These are phyloP conservation scores for Danaus melanippus DNA, from an alignment of 1,140 invertebrate genomes.

Conservation along the genomic window DNA sequence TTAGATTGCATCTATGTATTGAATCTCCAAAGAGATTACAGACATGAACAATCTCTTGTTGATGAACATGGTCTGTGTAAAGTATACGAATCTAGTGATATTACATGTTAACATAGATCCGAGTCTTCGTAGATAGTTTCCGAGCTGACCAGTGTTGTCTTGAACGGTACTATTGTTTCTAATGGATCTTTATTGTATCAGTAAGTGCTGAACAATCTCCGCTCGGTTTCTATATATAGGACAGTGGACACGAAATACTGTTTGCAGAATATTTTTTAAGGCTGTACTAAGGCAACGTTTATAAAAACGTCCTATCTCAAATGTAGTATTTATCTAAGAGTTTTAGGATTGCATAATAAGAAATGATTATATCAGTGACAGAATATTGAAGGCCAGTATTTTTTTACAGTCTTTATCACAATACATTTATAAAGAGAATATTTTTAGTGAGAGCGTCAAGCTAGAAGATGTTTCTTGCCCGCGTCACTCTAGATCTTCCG, in stretches of 20 bases:
- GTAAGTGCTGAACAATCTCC: no score
- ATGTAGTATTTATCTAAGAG: constrained; percentile 4
- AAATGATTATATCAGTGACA: constrained; percentile 16
- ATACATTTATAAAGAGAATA: constrained; percentile 24
- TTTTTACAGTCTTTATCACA: constrained; percentile 29
- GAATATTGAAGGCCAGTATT: constrained; percentile 27
- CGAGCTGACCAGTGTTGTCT: no score
- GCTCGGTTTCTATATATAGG: no score
- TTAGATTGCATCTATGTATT: constrained; percentile 35
- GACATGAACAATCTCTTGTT: constrained; percentile 14
- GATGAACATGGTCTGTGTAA: constrained; percentile 43
- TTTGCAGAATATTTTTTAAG: constrained; percentile 17
- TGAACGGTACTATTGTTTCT: no score
- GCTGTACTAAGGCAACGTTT: constrained; percentile 16
- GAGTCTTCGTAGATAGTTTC: no score
- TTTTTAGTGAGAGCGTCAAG: constrained; percentile 14
- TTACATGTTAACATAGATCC: constrained; percentile 7
- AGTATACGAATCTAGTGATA: constrained; percentile 54
- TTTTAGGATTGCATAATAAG: constrained; percentile 18
- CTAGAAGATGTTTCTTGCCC: constrained; percentile 22
- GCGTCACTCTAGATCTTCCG: constrained; percentile 46
- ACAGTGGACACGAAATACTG: constrained; percentile 7
- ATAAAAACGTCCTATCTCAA: background rate
- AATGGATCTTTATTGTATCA: no score
- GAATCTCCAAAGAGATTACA: constrained; percentile 55